phyloP scores from a whole-genome alignment of 2,888 invertebrate genomes.

The Sialis fuliginosa region DNA sequence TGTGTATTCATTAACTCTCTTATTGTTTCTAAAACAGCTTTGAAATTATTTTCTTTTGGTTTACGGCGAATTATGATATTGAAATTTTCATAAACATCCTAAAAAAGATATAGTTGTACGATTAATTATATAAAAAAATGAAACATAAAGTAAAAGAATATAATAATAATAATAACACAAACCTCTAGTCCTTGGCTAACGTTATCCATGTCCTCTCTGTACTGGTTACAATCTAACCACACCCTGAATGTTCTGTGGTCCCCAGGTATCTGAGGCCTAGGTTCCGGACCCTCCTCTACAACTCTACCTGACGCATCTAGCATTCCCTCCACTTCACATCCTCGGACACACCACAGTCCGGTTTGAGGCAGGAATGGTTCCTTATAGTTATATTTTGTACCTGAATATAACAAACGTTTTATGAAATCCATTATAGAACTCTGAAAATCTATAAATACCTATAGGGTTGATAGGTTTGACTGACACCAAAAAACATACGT shows the following conservation, averaged over 20 bases:
- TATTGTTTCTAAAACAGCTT: constrained; percentile 97
- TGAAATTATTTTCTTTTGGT: constrained; percentile 99
- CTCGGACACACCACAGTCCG: constrained; percentile 78
- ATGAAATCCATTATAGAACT: not conserved
- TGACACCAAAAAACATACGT: constrained; percentile 91
- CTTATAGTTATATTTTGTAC: constrained; percentile 64
- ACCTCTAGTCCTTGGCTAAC: constrained; percentile 67
- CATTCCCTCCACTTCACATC: constrained; percentile 98
- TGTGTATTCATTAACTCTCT: constrained; percentile 97
- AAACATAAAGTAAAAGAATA: not conserved
- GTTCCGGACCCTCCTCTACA: constrained; percentile 91
- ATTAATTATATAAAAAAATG: not conserved
- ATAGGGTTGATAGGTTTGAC: constrained; percentile 71
- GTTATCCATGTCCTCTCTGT: constrained; percentile 76
- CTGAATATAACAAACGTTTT: constrained; percentile 20
- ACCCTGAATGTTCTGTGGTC: constrained; percentile 85
- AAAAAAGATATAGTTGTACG: constrained; percentile 12
- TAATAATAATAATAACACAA: constrained; percentile 10
- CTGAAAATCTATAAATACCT: constrained; percentile 31
- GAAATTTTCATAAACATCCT: constrained; percentile 81
- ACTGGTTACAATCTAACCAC: constrained; percentile 94
- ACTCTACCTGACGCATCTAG: constrained; percentile 86
- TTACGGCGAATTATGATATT: constrained; percentile 96
- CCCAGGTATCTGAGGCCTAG: constrained; percentile 69
- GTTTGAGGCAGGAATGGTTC: constrained; percentile 84